phyloP scores from a whole-genome alignment of 2,113 vertebrate genomes.

The Myrmecobius fasciatus region DNA sequence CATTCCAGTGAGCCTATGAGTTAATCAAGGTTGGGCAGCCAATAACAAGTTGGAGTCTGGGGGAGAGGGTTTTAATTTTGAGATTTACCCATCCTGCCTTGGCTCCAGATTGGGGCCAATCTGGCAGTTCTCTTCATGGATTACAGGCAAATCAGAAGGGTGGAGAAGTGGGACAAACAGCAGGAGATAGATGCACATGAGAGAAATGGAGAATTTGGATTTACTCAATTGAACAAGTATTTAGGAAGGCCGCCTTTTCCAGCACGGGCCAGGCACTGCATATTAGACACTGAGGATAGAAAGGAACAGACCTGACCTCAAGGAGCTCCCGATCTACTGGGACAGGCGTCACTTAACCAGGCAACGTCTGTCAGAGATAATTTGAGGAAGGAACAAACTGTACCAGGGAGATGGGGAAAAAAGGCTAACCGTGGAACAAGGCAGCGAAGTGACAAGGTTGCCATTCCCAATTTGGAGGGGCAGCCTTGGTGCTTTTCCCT shows the following conservation, averaged over 20 bases:
- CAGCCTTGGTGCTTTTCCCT: not conserved
- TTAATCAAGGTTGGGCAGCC: slow-evolving; percentile 28
- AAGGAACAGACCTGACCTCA: not conserved
- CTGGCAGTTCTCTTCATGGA: not conserved
- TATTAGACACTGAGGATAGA: not conserved
- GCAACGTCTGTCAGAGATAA: not conserved
- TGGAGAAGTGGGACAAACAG: not conserved
- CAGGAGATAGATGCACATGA: not conserved
- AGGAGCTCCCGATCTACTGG: not conserved
- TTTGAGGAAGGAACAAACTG: not conserved
- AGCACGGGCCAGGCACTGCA: not conserved
- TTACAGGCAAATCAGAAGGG: not conserved
- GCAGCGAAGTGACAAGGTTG: not conserved
- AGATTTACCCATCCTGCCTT: not conserved
- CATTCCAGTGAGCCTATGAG: slow-evolving; percentile 36
- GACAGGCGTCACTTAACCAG: not conserved
- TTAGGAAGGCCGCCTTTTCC: not conserved
- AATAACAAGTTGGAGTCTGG: not conserved
- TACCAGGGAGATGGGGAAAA: not conserved
- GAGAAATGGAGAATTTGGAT: too few species aligned
- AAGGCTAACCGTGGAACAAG: not conserved
- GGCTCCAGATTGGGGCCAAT: too few species aligned
- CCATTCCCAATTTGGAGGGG: not conserved
- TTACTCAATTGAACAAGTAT: not conserved
- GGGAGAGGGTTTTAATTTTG: not conserved